Base-by-base conservation (phyloP, 2,113 vertebrate species). In the Strix uralensis region DNA sequence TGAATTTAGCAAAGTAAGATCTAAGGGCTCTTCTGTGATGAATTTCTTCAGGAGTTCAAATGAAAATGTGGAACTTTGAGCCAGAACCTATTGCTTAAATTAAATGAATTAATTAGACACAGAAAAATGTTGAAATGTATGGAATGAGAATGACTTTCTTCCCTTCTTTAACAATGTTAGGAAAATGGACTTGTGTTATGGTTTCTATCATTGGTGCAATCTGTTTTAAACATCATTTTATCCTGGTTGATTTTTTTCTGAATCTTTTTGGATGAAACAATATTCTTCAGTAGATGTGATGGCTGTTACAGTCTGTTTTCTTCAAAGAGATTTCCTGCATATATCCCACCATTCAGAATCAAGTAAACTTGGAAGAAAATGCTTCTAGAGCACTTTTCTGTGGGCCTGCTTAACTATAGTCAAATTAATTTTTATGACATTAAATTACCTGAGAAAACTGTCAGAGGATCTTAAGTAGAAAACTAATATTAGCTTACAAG, bases 31-130 rank as follows among this genome's bases (percentile, higher is more conserved):
- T 87, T 87, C 62, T 96, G 90, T 81, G 81, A 85, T 90, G 66
- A 83, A 82, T 75, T 96, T 94, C 54, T 95, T 97, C 63, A 80
- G 91, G 52, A 75, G 20, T 96, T 94, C 91, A 96, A 94, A 97
- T 96, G 63, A 73, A 96, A 96, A 86, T 40, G 42, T 15, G 32
- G 58, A 82, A 75, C 27, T 94, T 94, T 72, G 52, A 72, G 34
- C 34, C 77, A 87, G 73, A 96, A 93, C 6, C 77, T 89, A 67
- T 75, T 89, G 40, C 80, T 95, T 94, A 86, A 81, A 69, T 84
- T 74, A 88, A 88, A 79, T 86, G 23, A 94, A 84, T 93, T 93
- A 91, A 94, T 94, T 96, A 82, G 57, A 86, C 25, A 55, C 86
- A 86, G 81, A 38, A 96, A 96, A 94, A 86, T 57, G n/a, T 83